phyloP scores from a whole-genome alignment of 2,888 invertebrate genomes.

The Chironomus tentans region DNA sequence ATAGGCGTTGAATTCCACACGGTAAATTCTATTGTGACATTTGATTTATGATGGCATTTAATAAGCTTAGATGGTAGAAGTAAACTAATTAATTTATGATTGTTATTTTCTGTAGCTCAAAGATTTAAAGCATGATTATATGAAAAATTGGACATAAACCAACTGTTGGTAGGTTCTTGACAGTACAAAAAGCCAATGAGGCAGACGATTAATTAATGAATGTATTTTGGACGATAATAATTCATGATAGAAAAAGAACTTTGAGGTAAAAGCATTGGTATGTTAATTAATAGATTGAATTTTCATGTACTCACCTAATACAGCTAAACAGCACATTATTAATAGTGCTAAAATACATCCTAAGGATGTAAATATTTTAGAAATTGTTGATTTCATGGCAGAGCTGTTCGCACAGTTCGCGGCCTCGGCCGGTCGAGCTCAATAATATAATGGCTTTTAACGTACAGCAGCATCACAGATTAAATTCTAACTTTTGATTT shows the following conservation, averaged over 20 bases:
- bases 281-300: neutral
- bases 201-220: too few relatives aligned
- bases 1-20: too few relatives aligned
- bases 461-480: constrained; percentile 27
- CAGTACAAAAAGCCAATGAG: too few relatives aligned
- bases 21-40: too few relatives aligned
- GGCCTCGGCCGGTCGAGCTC: constrained; percentile 28
- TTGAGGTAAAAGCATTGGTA: too few relatives aligned
- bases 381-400: constrained; percentile 27
- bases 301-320: constrained; percentile 27
- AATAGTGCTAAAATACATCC: constrained; percentile 28
- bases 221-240: too few relatives aligned
- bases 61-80: neutral
- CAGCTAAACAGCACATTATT: constrained; percentile 27
- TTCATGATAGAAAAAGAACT: too few relatives aligned
- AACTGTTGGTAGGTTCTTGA: too few relatives aligned
- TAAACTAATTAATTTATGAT: neutral
- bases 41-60: neutral
- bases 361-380: constrained; percentile 27
- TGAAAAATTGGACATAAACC: too few relatives aligned
- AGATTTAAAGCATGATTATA: too few relatives aligned
- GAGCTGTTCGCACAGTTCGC: constrained; percentile 27
- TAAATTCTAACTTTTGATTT: constrained; percentile 18
- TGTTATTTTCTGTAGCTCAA: too few relatives aligned
- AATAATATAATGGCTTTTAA: constrained; percentile 15